Base-by-base conservation (phyloP, 2,113 vertebrate species). In the Paralichthys olivaceus region DNA sequence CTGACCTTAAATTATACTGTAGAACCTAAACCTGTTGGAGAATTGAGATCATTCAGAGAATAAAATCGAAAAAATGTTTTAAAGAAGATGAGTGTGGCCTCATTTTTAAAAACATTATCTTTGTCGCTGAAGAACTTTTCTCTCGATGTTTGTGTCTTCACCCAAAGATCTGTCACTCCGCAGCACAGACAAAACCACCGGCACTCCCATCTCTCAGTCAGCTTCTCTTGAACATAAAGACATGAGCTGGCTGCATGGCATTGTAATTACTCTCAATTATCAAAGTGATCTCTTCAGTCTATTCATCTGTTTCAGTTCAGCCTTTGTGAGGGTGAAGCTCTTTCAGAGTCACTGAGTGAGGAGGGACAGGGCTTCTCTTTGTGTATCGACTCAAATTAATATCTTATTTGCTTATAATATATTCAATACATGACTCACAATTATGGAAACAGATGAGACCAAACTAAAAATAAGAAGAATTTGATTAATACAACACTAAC, bases 201-300 rank as follows among this genome's bases (percentile, higher is more conserved):
- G 14, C 14, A 28, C 0, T 7, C 15, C 29, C 0, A 22, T 37
- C 23, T 4, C 6, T 64, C 47, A 47, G 54, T 62, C 59, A 1
- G 5, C 28, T 53, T 22, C 64, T 58, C 23, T 55, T 22, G 3
- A 60, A 65, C 25, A 71, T 55, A 65, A 76, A 74, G 58, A 75
- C 65, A 26, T 0, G 29, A 65, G 54, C 62, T 0, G 40, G 28
- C 66, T 58, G 67, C 53, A 54, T 20, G 17, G 53, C 63, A 13
- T 60, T 25, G 66, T 79, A 72, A 85, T 85, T 79, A 77, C 69
- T 53, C 22, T 32, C 59, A 81, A 68, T 84, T 84, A 86, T 77
- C 64, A 63, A 25, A 23, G 47, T 83, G 25, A 51, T 74, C 69
- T 53, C 40, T 64, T 70, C 22, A 4, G 9, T n/a, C 70, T 57